Evolutionary conservation across 1,140 invertebrate species (phyloP).

Genomic region (Saccostrea glomerata): DNA sequence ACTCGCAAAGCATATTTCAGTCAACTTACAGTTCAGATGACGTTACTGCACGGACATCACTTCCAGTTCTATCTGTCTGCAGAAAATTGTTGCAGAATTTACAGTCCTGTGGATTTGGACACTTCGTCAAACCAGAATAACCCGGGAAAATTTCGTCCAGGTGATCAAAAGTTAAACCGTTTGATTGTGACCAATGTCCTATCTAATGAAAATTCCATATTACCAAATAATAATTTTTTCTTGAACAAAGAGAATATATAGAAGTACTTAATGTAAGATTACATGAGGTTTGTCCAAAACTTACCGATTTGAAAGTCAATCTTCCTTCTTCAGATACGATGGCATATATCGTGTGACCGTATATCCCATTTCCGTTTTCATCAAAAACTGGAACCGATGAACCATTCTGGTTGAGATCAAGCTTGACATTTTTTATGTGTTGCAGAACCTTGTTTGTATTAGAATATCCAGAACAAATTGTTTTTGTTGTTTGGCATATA

Average conservation of each 20-base stretch:
- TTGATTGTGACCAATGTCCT: neutral
- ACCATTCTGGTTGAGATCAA: constrained; percentile 2
- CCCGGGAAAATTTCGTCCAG: neutral
- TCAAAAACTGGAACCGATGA: constrained; percentile 17
- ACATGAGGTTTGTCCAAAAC: neutral
- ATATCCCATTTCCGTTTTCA: constrained; percentile 39
- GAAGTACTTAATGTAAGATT: no score
- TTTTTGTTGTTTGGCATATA: neutral
- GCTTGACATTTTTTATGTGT: constrained; percentile 14
- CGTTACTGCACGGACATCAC: no score
- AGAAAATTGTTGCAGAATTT: neutral
- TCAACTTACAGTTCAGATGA: no score
- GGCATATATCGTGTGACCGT: constrained; percentile 18
- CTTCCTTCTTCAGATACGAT: neutral
- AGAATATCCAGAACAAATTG: constrained; percentile 11
- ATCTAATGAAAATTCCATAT: neutral
- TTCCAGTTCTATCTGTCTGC: neutral
- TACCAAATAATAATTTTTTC: no score
- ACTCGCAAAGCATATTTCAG: no score
- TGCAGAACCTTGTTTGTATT: neutral
- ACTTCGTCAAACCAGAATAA: neutral
- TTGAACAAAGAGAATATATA: neutral
- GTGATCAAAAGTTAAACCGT: neutral
- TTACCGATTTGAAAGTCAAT: neutral
- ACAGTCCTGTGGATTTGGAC: constrained; percentile 1